These are phyloP conservation scores for Chrysotoxum bicinctum DNA, from an alignment of 2,888 invertebrate species.

Conservation along the genomic window DNA sequence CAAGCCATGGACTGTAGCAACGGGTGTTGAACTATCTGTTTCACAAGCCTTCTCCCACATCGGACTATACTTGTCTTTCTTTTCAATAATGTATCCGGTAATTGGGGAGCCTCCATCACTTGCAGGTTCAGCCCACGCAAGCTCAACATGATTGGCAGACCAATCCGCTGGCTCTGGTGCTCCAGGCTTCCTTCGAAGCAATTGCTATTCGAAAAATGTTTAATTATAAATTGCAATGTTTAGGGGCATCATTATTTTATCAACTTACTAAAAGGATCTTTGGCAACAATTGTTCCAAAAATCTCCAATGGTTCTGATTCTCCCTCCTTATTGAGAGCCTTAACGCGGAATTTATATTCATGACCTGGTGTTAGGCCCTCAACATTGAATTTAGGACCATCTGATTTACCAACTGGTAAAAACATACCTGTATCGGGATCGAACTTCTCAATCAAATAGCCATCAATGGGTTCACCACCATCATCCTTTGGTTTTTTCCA, in stretches of 20 bases:
- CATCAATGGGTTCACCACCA: constrained; percentile 96
- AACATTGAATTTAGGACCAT: constrained; percentile 92
- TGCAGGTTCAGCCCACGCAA: constrained; percentile 94
- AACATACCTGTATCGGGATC: constrained; percentile 95
- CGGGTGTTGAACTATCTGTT: constrained; percentile 88
- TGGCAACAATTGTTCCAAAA: constrained; percentile 93
- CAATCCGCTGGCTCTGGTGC: constrained; percentile 95
- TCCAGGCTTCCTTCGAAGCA: constrained; percentile 93
- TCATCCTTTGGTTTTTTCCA: constrained; percentile 99
- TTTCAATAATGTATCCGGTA: constrained; percentile 95
- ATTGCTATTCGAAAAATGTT: constrained; percentile 84
- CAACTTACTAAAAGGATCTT: constrained; percentile 95
- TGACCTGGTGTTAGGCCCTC: constrained; percentile 95
- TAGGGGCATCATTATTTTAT: not conserved
- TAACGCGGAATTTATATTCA: constrained; percentile 97
- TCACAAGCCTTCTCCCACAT: constrained; percentile 96
- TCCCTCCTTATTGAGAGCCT: constrained; percentile 96
- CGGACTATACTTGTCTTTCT: constrained; percentile 95
- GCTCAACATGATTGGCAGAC: constrained; percentile 95
- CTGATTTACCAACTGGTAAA: constrained; percentile 93
- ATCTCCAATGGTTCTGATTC: constrained; percentile 98
- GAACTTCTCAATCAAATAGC: constrained; percentile 94
- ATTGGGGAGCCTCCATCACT: constrained; percentile 97
- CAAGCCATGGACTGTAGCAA: constrained; percentile 92
- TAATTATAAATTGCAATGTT: constrained; percentile 1